Evolutionary conservation across 1,140 invertebrate species (phyloP), one percentile per base, ranked within the genome.

Genomic region (Aporrectodea caliginosa): DNA sequence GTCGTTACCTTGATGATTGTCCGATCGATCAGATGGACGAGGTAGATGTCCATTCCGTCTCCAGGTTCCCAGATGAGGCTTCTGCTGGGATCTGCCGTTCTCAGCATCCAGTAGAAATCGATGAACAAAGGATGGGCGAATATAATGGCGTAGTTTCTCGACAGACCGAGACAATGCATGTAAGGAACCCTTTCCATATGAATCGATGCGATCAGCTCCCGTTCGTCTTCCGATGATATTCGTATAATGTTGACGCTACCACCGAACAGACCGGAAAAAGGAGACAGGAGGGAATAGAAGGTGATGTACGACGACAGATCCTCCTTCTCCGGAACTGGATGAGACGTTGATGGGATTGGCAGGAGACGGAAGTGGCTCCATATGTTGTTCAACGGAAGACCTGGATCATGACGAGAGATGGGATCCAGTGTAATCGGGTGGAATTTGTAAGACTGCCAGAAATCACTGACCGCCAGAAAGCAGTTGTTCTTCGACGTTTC

Each of bases 131-230:
- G 85, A 79, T 78, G 81, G 14, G 81, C 83, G 77, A 86, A 82
- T 1, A 87, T 80, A 27, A 87, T 81, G 12, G 82, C 85, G 74
- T 84, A 84, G 69, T 83, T 81, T 69, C 81, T 35, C 0, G 85
- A 86, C 0, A 83, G 82, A 1, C 84, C 84, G 79, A 87, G 85
- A 12, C 84, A 86, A 75, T 87, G 86, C 84, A 86, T 85, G 79
- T 87, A 87, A 1, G 83, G 83, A 27, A 84, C 79, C 32, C 81
- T 79, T 2, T 72, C 27, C 70, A 72, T 32, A 14, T 2, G 6
- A 12, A 72, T 72, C n/a, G 70, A 29, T 14, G 70, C 70, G 14
- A 72, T 32, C 70, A 72, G 27, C 70, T 72, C 70, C 14, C 70
- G 6, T 58, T 58, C 43, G 6, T 12, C 6, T 58, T 22, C 43